Evolutionary conservation across 2,888 invertebrate genomes (phyloP), one percentile per base, ranked within the genome.

Genomic region (Ennomos erosarius): DNA sequence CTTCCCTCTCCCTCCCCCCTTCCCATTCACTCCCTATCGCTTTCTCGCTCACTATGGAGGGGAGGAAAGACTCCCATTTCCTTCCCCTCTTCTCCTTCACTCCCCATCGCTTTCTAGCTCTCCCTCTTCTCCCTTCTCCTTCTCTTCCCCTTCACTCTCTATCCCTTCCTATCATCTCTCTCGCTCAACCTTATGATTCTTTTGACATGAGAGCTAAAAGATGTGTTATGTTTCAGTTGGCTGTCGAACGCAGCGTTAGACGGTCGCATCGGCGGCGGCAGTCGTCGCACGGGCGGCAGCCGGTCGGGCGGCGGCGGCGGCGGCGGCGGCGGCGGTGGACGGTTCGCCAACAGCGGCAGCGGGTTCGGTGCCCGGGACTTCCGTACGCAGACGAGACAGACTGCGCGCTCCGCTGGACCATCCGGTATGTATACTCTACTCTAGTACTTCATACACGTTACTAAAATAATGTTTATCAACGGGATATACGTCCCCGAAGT

Each of bases 171-270:
- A n/a, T n/a, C n/a, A n/a, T n/a, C n/a, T 26, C 26, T 6, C 26
- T 6, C 26, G 3, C 6, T 26, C 6, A 16, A 0, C 6, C 33
- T 42, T 1, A 34, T 38, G 5, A 9, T 39, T 1, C 11, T 34
- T 10, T 51, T 10, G 35, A 34, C 12, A 11, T 12, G 5, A 26
- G 26, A 6, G 3, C 26, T 26, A 9, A 38, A 16, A 8, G 34
- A 10, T 54, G 12, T 52, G n/a, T 26, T 9, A 35, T 59, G 34
- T 10, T 37, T 9, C 69, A 92, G 92, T 66, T 93, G 93, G 93
- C 78, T 85, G 79, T 88, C 87, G 42, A 96, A 93, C 96, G 79
- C 92, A 59, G 90, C 90, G 94, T 93, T 97, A 51, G 96, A 96
- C 77, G 94, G 94, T 9, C 95, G 97, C 74, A 94, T 95, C 57